Conservation (phyloP, 2,113 vertebrate genomes). For the Mirza zaza region DNA sequence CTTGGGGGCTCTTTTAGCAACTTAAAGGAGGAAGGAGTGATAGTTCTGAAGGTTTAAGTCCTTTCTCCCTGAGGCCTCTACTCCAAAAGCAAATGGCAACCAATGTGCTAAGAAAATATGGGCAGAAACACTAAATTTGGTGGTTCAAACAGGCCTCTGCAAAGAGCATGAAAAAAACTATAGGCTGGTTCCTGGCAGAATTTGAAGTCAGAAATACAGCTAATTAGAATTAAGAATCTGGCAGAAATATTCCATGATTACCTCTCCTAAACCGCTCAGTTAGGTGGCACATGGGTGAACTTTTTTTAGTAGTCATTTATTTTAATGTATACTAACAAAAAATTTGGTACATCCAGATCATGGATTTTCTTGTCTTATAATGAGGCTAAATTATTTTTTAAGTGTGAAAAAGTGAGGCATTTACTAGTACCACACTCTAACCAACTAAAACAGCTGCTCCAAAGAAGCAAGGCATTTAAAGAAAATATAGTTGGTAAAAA, state of each 20-base stretch:
- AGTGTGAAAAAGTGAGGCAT: background rate
- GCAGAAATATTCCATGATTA: background rate
- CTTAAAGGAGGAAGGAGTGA: background rate
- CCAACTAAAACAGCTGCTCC: background rate
- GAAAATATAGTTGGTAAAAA: background rate
- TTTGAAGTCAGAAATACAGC: background rate
- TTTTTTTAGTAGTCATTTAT: background rate
- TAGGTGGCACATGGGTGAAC: background rate
- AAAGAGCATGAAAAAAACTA: background rate
- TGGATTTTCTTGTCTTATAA: background rate
- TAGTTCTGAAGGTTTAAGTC: background rate
- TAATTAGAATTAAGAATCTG: background rate
- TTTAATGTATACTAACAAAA: slow-evolving; percentile 33
- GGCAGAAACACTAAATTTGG: background rate
- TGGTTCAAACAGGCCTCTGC: background rate
- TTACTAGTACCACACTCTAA: background rate
- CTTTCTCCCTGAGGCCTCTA: background rate
- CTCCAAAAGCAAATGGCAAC: background rate
- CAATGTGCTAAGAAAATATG: background rate
- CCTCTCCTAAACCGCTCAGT: background rate
- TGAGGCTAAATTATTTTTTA: background rate
- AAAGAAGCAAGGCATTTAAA: background rate
- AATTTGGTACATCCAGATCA: background rate
- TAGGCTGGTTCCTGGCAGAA: background rate
- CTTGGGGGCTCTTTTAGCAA: background rate